Evolutionary conservation across 2,113 vertebrate genomes (phyloP), one percentile per base, ranked within the genome.

Genomic region (Pelecanoides urinatrix): DNA sequence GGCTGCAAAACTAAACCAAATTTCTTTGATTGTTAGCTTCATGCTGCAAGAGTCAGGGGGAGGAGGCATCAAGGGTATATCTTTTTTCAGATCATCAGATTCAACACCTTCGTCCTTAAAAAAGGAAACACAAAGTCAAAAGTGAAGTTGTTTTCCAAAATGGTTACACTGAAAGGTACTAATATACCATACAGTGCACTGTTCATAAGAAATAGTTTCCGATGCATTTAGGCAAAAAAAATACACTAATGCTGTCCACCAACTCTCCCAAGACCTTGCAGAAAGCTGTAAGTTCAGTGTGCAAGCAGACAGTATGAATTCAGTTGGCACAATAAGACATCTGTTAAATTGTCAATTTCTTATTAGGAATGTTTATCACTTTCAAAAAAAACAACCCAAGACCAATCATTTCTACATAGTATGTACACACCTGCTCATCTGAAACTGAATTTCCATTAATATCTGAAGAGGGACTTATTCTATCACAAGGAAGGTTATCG

Each of bases 1-100:
- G 23, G 99, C 99, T 23, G 99, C 99, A 94, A 99, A 99, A 96
- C 99, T 99, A 96, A 99, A 99, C 99, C 99, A 99, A 92, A 99
- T 99, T 98, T 99, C 99, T 87, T 99, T 99, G 94, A 99, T 99
- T 62, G 98, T 99, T 84, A 99, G 90, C 96, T 99, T 99, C 99
- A 99, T 99, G 97, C 99, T 99, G 98, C 99, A 99, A 80, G 99
- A 99, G 94, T 99, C 99, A 40, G 99, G 99, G 4, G 99, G 99
- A 13, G 99, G 99, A 19, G 99, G 99, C 98, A 99, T 98, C 84
- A 99, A 98, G 29, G 99, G 99, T 36, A 99, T 98, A 89, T 99
- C 99, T 98, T 99, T 99, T 96, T 99, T 99, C 52, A 99, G 97
- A 92, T 99, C 99, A 88, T 99, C 99, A 25, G 99, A 99, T 97